Conservation (phyloP, 2,797 vertebrate species). For the Acipenser ruthenus region DNA sequence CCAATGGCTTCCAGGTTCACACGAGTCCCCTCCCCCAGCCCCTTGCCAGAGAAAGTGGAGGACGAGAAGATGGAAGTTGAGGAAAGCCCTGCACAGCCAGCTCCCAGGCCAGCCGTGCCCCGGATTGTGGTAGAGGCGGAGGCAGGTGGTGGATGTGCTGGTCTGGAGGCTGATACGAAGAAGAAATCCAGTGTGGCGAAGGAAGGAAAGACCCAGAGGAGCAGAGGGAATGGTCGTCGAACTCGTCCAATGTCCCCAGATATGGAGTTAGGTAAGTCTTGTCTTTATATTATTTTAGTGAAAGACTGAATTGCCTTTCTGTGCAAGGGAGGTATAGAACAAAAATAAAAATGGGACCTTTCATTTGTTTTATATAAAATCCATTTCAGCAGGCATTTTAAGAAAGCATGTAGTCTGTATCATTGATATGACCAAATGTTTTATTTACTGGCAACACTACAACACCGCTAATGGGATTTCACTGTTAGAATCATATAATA, state of each 20-base stretch:
- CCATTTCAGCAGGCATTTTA: not conserved
- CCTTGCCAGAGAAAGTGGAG: conserved; percentile 17
- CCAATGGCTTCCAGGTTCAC: conserved; percentile 39
- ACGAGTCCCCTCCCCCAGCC: conserved; percentile 8
- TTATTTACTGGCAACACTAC: too few relatives aligned
- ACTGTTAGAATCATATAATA: too few relatives aligned
- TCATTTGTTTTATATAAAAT: conserved; percentile 4
- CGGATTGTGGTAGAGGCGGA: conserved; percentile 63
- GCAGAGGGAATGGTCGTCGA: conserved; percentile 76
- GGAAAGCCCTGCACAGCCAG: conserved; percentile 23
- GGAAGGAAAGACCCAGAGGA: conserved; percentile 54
- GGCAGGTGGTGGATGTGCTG: conserved; percentile 42
- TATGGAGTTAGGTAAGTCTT: conserved; percentile 64
- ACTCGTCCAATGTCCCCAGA: conserved; percentile 78
- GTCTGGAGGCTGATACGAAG: conserved; percentile 28
- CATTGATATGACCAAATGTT: too few relatives aligned
- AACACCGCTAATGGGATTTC: too few relatives aligned
- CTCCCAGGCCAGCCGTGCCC: conserved; percentile 47
- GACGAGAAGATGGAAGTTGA: conserved; percentile 62
- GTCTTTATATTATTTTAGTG: not conserved
- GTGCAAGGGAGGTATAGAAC: too few relatives aligned
- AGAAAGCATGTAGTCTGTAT: too few relatives aligned
- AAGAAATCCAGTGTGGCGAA: conserved; percentile 30
- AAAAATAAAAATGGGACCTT: too few relatives aligned
- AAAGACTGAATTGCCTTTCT: too few relatives aligned